phyloP scores from a whole-genome alignment of 2,888 invertebrate genomes.

The Steromphala cineraria region DNA sequence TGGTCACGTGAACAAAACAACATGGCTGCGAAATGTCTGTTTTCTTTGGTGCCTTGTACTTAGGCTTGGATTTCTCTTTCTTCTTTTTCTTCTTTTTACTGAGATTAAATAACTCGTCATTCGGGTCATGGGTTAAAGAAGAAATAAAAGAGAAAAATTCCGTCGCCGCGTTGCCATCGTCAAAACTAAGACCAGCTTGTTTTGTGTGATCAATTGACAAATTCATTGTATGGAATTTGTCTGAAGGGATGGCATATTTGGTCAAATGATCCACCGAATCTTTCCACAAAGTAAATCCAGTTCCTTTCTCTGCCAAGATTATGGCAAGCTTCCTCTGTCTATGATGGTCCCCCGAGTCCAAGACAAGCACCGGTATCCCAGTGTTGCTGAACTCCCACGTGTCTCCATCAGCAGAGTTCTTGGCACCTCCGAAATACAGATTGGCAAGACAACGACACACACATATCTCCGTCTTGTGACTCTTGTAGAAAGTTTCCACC shows the following conservation, averaged over 20 bases:
- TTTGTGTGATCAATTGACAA: conserved; percentile 86
- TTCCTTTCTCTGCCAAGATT: conserved; percentile 85
- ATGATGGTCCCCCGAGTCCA: conserved; percentile 86
- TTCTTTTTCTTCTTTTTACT: conserved; percentile 75
- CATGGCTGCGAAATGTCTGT: conserved; percentile 89
- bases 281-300: conserved; percentile 88
- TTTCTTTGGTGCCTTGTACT: conserved; percentile 82
- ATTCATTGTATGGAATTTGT: conserved; percentile 87
- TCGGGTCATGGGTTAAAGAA: conserved; percentile 84
- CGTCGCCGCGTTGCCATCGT: conserved; percentile 83
- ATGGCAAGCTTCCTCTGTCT: conserved; percentile 78
- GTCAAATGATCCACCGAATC: conserved; percentile 88
- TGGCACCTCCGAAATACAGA: conserved; percentile 73
- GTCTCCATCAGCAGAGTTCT: conserved; percentile 49
- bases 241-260: conserved; percentile 82
- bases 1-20: conserved; percentile 89
- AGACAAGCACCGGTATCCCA: conserved; percentile 86
- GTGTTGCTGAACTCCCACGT: conserved; percentile 85
- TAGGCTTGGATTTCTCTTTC: conserved; percentile 56
- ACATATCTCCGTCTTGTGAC: conserved; percentile 86
- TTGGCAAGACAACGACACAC: conserved; percentile 85
- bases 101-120: conserved; percentile 84
- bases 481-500: conserved; percentile 77
- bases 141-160: conserved; percentile 79
- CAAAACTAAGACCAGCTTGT: conserved; percentile 87